phyloP scores from a whole-genome alignment of 2,797 vertebrate species.

The Sebastiscus tertius region DNA sequence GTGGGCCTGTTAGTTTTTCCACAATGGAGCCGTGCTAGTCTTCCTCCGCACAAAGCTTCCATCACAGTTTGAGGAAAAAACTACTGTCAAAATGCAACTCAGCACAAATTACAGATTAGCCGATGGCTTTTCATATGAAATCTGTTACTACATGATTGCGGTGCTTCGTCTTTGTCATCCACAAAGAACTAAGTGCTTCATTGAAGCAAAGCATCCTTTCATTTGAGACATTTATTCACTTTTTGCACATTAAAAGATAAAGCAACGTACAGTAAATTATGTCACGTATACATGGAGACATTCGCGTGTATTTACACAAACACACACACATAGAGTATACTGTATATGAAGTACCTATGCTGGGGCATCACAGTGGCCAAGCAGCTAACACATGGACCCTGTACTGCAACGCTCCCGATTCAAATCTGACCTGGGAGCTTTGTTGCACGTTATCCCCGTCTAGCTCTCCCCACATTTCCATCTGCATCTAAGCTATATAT shows the following conservation, averaged over 20 bases:
- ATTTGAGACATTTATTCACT: not conserved
- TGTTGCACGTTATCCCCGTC: not conserved
- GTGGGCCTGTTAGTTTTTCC: constrained; percentile 48
- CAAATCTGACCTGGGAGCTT: not conserved
- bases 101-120: constrained; percentile 32
- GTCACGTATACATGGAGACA: not conserved
- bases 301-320: not conserved
- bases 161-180: not conserved
- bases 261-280: not conserved
- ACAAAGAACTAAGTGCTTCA: not conserved
- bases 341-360: not conserved
- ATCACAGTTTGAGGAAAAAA: constrained; percentile 32
- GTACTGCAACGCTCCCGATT: not conserved
- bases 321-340: not conserved
- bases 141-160: not conserved
- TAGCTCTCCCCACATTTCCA: not conserved
- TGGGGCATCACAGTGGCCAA: not conserved
- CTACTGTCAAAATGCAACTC: constrained; percentile 33
- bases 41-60: constrained; percentile 31
- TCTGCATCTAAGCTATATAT: not conserved
- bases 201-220: not conserved
- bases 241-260: not conserved
- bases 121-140: not conserved
- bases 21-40: constrained; percentile 49
- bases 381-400: not conserved